Evolutionary conservation across 2,888 invertebrate species (phyloP).

Genomic region (Campoplex nolae): DNA sequence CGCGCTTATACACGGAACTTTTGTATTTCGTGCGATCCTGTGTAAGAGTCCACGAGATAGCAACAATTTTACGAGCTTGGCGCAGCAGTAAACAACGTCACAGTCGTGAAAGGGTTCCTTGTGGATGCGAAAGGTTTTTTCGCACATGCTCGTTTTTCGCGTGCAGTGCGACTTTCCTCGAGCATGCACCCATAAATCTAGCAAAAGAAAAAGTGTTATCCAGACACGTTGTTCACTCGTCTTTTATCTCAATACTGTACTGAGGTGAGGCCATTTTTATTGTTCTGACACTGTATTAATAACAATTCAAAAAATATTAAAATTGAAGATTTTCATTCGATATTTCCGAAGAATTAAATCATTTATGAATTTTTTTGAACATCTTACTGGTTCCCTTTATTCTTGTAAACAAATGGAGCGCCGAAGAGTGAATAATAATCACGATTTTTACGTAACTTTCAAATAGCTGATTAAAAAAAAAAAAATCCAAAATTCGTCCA

Average conservation of each 20-base stretch:
- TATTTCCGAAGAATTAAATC: no score
- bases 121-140: constrained; percentile 2
- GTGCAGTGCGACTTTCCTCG: constrained; percentile 29
- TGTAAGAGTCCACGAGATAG: constrained; percentile 8
- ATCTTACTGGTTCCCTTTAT: no score
- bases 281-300: no score
- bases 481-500: background rate
- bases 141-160: constrained; percentile 29
- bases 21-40: constrained; percentile 5
- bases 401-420: no score
- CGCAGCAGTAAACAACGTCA: constrained; percentile 39
- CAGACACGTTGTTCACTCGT: background rate
- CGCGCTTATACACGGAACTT: background rate
- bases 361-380: no score
- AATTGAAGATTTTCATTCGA: background rate
- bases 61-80: constrained; percentile 52
- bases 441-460: background rate
- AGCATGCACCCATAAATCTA: constrained; percentile 49
- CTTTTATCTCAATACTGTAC: background rate
- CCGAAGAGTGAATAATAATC: background rate
- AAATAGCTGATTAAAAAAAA: background rate
- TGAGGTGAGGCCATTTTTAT: background rate
- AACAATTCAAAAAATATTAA: background rate
- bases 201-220: constrained; percentile 22
- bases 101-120: constrained; percentile 14